Conservation (phyloP, 2,888 invertebrate genomes). For the Parnassius orleans region DNA sequence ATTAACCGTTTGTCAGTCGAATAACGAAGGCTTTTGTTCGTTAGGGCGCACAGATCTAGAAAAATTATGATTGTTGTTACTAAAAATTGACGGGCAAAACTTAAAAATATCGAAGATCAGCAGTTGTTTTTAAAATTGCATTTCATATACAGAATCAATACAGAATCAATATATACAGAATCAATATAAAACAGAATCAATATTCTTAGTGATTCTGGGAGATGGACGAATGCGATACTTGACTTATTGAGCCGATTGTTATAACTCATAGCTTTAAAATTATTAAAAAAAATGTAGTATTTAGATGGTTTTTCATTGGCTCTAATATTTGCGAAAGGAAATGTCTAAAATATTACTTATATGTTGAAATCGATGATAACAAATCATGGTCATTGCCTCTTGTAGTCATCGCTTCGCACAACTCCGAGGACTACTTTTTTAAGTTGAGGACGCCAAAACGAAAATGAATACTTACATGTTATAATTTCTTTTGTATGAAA, state of each 20-base stretch:
- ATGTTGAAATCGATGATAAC: too few species aligned
- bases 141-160: too few species aligned
- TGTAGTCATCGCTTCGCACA: too few species aligned
- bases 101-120: neutral
- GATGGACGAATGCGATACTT: neutral
- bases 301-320: too few species aligned
- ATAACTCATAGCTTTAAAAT: neutral
- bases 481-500: neutral
- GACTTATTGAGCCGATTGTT: neutral
- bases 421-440: neutral
- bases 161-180: too few species aligned
- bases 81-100: neutral
- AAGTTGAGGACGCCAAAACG: neutral
- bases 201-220: neutral
- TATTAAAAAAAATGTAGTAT: too few species aligned
- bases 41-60: neutral
- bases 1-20: constrained; percentile 16
- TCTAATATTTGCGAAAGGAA: too few species aligned
- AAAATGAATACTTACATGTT: neutral
- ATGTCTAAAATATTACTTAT: too few species aligned
- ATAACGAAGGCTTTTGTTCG: constrained; percentile 8
- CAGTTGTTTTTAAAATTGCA: neutral
- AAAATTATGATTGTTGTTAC: too few species aligned
- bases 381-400: too few species aligned
- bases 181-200: too few species aligned